phyloP scores from a whole-genome alignment of 2,888 invertebrate genomes.

The Pyralis farinalis region DNA sequence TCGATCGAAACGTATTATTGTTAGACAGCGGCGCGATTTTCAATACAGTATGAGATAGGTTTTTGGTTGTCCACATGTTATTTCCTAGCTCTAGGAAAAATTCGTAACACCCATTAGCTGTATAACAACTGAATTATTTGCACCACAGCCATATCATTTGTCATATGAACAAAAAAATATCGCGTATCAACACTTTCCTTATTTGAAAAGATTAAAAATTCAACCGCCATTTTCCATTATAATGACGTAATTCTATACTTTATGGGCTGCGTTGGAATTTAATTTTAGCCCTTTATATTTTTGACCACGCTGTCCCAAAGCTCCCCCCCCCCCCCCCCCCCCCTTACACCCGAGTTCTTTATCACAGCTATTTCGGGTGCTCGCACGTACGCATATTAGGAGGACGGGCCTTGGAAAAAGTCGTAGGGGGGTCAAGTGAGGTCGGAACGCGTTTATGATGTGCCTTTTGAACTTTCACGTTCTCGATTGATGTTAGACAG shows the following conservation, averaged over 20 bases:
- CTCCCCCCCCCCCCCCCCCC: neutral
- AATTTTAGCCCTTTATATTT: conserved; percentile 70
- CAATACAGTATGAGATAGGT: too few species aligned
- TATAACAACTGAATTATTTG: too few species aligned
- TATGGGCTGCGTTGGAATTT: conserved; percentile 66
- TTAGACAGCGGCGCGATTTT: too few species aligned
- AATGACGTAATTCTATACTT: conserved; percentile 77
- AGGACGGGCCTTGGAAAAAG: conserved; percentile 52
- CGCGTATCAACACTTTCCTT: conserved; percentile 20
- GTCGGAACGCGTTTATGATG: conserved; percentile 40
- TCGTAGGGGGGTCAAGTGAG: conserved; percentile 62
- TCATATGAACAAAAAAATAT: conserved; percentile 27
- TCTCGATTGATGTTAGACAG: conserved; percentile 29
- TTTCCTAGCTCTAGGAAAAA: too few species aligned
- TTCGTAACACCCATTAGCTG: too few species aligned
- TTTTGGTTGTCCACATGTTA: too few species aligned
- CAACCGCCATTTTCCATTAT: conserved; percentile 31
- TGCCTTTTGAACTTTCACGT: conserved; percentile 36
- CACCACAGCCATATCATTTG: too few species aligned
- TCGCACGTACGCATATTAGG: conserved; percentile 66
- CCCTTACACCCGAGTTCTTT: conserved; percentile 32
- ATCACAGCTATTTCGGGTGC: conserved; percentile 48
- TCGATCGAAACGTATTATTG: too few species aligned
- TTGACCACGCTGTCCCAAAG: conserved; percentile 52
- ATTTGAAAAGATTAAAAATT: conserved; percentile 11